Evolutionary conservation across 2,888 invertebrate genomes (phyloP).

Genomic region (Epicampocera succincta): DNA sequence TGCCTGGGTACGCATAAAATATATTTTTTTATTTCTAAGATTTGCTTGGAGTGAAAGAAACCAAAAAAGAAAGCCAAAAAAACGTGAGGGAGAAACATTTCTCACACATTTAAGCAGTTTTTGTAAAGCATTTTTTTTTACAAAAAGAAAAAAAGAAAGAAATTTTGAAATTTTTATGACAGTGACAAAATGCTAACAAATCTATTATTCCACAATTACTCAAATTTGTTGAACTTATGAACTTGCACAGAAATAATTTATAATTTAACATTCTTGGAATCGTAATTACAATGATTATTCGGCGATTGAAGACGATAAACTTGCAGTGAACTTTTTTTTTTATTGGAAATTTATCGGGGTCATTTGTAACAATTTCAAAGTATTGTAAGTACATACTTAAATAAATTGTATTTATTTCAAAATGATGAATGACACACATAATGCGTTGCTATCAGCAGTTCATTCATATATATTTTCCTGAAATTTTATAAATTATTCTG

Average conservation of each 20-base stretch:
- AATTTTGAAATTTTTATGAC: conserved; percentile 30
- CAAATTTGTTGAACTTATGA: conserved; percentile 8
- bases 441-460: no score
- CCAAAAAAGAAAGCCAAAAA: not conserved
- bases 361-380: no score
- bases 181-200: conserved; percentile 51
- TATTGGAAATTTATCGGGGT: no score
- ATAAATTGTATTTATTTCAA: no score
- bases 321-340: no score
- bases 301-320: not conserved
- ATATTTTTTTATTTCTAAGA: not conserved
- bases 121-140: not conserved
- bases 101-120: not conserved
- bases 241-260: not conserved
- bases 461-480: no score
- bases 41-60: conserved; percentile 7
- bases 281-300: not conserved
- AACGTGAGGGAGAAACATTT: not conserved
- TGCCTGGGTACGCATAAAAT: conserved; percentile 36
- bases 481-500: no score
- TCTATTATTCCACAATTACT: conserved; percentile 26
- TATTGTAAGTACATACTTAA: no score
- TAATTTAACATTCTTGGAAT: not conserved
- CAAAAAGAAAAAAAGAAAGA: no score
- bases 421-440: no score